These are phyloP conservation scores for Morelia viridis DNA, from an alignment of 2,797 vertebrate genomes.

Conservation along the genomic window DNA sequence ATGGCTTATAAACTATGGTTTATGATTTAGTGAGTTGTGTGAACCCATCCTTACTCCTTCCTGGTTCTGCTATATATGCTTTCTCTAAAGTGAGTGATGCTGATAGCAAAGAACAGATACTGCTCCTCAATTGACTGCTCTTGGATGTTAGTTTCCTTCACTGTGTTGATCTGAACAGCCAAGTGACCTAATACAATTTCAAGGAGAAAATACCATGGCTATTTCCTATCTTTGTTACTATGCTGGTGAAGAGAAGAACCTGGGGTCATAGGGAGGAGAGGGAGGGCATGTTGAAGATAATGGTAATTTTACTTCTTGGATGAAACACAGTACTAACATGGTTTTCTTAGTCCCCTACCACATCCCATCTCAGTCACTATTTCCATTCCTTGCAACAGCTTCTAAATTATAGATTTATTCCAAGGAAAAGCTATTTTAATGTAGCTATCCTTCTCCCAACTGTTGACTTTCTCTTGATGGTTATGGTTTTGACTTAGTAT, in stretches of 20 bases:
- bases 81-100: neutral
- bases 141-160: neutral
- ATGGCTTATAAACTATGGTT: neutral
- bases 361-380: neutral
- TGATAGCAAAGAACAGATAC: neutral
- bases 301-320: neutral
- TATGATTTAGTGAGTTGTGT: neutral
- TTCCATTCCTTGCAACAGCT: neutral
- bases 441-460: neutral
- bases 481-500: neutral
- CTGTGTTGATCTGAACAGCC: neutral
- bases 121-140: neutral
- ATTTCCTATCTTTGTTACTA: neutral
- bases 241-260: neutral
- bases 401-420: neutral
- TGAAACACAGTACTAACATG: neutral
- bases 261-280: neutral
- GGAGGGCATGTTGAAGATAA: neutral
- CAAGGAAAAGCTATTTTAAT: neutral
- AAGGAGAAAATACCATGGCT: neutral
- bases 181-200: neutral
- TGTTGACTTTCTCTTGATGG: neutral
- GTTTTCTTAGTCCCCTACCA: neutral
- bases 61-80: neutral
- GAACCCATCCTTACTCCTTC: neutral